These are phyloP conservation scores for Heptranchias perlo DNA, from an alignment of 2,113 vertebrate genomes.

Conservation along the genomic window DNA sequence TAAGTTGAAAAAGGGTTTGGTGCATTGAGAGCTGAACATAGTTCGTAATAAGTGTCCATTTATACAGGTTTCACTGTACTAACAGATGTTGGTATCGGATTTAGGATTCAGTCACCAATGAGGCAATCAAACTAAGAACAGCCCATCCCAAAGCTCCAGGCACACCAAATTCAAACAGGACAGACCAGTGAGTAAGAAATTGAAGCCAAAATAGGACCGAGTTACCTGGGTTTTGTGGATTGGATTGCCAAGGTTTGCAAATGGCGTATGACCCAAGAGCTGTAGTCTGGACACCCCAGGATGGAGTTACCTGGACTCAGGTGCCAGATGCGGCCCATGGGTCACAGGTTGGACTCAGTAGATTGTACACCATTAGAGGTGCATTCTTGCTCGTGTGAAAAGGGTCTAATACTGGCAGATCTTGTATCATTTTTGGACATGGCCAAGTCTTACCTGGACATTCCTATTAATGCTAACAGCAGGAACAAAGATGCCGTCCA, in stretches of 20 bases:
- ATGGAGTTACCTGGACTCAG: not conserved
- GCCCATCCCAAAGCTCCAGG: not conserved
- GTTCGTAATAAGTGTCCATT: too few species aligned
- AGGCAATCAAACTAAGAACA: not conserved
- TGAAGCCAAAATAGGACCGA: not conserved
- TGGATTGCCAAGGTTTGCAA: not conserved
- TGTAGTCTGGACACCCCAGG: not conserved
- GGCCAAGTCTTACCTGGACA: conserved; percentile 71
- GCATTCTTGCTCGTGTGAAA: not conserved
- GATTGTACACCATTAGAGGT: not conserved
- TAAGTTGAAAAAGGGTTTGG: too few species aligned
- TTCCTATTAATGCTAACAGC: conserved; percentile 96
- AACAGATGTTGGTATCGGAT: not conserved
- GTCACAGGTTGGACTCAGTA: not conserved
- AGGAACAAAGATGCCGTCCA: conserved; percentile 92
- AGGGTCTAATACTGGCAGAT: not conserved
- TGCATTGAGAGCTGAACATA: too few species aligned
- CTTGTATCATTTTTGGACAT: not conserved
- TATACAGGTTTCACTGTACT: too few species aligned
- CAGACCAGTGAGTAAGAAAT: not conserved
- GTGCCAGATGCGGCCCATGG: not conserved
- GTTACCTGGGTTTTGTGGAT: not conserved
- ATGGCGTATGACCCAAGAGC: not conserved
- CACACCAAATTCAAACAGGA: not conserved
- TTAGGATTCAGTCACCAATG: not conserved